Percentiles rank a stretch among this genome's conserved stretches.
Conservation (phyloP, 2,888 invertebrate species). For the Phalera bucephala region DNA sequence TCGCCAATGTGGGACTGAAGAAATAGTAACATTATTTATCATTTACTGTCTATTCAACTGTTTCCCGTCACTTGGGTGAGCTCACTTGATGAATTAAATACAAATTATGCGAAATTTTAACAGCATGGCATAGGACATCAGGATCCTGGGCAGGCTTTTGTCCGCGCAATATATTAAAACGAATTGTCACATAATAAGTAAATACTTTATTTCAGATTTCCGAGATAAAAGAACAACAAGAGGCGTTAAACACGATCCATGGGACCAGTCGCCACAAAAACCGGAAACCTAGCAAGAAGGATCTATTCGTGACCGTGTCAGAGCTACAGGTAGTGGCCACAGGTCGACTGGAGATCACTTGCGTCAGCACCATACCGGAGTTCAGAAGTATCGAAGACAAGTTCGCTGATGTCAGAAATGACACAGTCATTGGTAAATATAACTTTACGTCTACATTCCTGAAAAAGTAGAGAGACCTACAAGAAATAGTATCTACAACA, state of each 20-base stretch:
- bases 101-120: too few species aligned
- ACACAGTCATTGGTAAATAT: constrained; percentile 86
- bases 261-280: constrained; percentile 64
- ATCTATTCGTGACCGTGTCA: constrained; percentile 87
- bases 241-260: constrained; percentile 51
- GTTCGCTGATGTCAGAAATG: constrained; percentile 88
- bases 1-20: too few species aligned
- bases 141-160: too few species aligned
- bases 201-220: constrained; percentile 47
- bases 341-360: constrained; percentile 88
- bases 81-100: too few species aligned
- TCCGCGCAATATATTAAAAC: too few species aligned
- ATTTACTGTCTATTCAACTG: too few species aligned
- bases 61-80: too few species aligned
- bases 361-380: constrained; percentile 91
- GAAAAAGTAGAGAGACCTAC: background rate
- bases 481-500: constrained; percentile 4
- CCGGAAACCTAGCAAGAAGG: constrained; percentile 78
- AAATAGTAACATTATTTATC: too few species aligned
- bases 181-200: too few species aligned
- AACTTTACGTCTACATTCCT: background rate
- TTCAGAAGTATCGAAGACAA: constrained; percentile 87
- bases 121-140: too few species aligned
- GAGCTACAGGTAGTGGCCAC: constrained; percentile 87
- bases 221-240: constrained; percentile 45